Base-by-base conservation (phyloP, 2,113 vertebrate genomes). In the Platysternon megacephalum region DNA sequence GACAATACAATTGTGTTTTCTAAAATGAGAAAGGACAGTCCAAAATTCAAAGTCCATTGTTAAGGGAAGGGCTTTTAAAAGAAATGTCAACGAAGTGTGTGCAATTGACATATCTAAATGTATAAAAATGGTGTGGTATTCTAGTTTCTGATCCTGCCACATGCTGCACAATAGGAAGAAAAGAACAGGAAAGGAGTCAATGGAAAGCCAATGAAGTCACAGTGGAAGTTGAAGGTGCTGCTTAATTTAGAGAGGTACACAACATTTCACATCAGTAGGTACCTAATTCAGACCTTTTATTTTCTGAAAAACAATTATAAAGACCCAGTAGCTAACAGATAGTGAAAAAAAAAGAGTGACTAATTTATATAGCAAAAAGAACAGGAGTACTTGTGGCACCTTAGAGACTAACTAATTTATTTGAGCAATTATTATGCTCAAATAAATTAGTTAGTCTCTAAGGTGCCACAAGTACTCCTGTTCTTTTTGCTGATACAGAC, bases 1-100 rank as follows among this genome's bases (percentile, higher is more conserved):
- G 94, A 95, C 86, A 97, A 95, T 46, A 84, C 24, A 65, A n/a
- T 88, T 81, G 39, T 79, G 68, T 29, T 79, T 56, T 32, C 44
- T 32, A 49, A 49, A 39, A 90, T 11, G 84, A 87, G 89, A 91
- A 5, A 21, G 82, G 32, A 48, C 5, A 28, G 32, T 53, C 58
- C 19, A 26, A 53, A 49, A 44, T 39, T 93, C 51, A 72, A 35
- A n/a, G 28, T 81, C 80, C 32, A 91, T 46, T 5, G n/a, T 49
- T 42, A 83, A 88, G 21, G 74, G 84, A 81, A 3, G 3, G 24
- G 85, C 65, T 51, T 88, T 82, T 78, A 49, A 72, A 21, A 88
- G 80, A 39, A 13, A 78, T 78, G 42, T 28, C 42, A 91, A 32
- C 6, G 32, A 8, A 88, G 65, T 0, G 0, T 3, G 56, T 0